phyloP scores from a whole-genome alignment of 2,888 invertebrate genomes.

The Toxonevra muliebris region DNA sequence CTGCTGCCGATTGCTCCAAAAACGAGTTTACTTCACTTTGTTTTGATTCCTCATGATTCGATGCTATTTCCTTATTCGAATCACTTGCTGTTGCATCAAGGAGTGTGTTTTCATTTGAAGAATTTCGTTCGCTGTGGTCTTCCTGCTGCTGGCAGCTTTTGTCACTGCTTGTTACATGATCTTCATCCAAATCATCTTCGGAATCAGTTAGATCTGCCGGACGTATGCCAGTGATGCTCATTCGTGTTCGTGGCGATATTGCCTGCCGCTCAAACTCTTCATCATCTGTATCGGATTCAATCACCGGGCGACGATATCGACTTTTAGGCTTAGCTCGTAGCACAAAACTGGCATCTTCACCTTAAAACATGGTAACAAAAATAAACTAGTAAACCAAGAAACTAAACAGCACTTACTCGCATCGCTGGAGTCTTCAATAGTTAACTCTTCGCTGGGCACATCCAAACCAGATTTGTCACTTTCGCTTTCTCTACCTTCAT shows the following conservation, averaged over 20 bases:
- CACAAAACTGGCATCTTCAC: slow-evolving; percentile 29
- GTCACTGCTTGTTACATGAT: slow-evolving; percentile 4
- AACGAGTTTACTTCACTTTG: neutral
- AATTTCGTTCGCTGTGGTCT: neutral
- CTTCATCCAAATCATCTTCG: slow-evolving; percentile 54
- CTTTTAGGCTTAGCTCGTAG: slow-evolving; percentile 12
- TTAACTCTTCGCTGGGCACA: slow-evolving; percentile 27
- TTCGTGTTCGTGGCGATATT: slow-evolving; percentile 59
- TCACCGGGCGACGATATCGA: slow-evolving; percentile 25
- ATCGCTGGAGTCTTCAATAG: slow-evolving; percentile 39
- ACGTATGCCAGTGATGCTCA: slow-evolving; percentile 62
- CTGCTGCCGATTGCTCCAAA: slow-evolving; percentile 8
- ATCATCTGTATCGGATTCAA: slow-evolving; percentile 48
- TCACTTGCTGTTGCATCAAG: neutral
- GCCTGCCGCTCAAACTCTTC: slow-evolving; percentile 49
- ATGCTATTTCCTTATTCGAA: neutral
- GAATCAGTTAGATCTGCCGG: slow-evolving; percentile 54
- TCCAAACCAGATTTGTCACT: neutral
- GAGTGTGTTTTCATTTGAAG: neutral
- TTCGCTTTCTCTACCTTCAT: slow-evolving; percentile 3
- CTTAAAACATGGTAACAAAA: neutral
- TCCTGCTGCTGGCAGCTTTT: neutral
- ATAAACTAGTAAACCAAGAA: neutral
- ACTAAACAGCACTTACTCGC: slow-evolving; percentile 11
- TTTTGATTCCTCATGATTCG: neutral